Percentiles rank a stretch among this genome's conserved stretches.
These are phyloP conservation scores for Sebastes variabilis DNA, from an alignment of 2,797 vertebrate species.

Conservation along the genomic window DNA sequence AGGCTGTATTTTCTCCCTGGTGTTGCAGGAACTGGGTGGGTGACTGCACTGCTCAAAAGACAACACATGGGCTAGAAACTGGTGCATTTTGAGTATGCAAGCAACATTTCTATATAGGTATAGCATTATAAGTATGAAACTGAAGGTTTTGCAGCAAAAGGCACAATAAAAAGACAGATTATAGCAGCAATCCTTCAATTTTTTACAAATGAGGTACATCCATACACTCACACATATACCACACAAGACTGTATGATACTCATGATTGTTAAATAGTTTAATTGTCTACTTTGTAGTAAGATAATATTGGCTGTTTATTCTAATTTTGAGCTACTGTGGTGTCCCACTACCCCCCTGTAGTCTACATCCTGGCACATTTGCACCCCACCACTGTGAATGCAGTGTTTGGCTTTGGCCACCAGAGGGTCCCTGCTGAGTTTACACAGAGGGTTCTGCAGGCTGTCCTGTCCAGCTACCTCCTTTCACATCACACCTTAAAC, in stretches of 20 bases:
- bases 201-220: background rate
- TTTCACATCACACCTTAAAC: conserved; percentile 36
- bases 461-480: conserved; percentile 17
- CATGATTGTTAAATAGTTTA: background rate
- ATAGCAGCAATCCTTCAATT: background rate
- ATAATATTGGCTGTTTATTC: background rate
- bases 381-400: conserved; percentile 9
- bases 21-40: conserved; percentile 8
- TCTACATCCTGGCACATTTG: conserved; percentile 6
- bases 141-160: background rate
- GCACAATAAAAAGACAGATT: background rate
- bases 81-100: conserved; percentile 14
- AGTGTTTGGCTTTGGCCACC: conserved; percentile 29
- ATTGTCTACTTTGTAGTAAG: background rate
- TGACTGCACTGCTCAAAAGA: conserved; percentile 53
- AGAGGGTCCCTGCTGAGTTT: conserved; percentile 53
- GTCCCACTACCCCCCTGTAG: background rate
- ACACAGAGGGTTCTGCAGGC: conserved; percentile 2
- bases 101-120: background rate
- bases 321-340: background rate
- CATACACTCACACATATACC: background rate
- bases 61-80: background rate
- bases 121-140: background rate
- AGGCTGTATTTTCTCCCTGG: conserved; percentile 19
- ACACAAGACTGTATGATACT: background rate